phyloP scores from a whole-genome alignment of 2,113 vertebrate genomes.

The Caranx melampygus region DNA sequence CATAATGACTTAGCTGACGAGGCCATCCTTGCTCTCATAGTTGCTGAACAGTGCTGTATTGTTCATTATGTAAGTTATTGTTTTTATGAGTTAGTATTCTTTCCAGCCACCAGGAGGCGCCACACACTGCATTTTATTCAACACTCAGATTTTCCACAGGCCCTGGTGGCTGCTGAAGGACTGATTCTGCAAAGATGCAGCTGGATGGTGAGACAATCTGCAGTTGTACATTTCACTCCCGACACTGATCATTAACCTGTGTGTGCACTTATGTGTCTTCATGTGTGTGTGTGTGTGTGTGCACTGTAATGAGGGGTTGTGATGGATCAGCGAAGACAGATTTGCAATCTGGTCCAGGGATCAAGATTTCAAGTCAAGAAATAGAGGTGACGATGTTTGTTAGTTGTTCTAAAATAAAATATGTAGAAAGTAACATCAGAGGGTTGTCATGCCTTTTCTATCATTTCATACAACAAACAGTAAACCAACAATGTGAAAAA shows the following conservation, averaged over 20 bases:
- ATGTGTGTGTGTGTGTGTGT: neutral
- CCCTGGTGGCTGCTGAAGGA: constrained; percentile 12
- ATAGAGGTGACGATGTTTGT: constrained; percentile 17
- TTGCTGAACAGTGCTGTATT: neutral
- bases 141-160: neutral
- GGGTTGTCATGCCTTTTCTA: neutral
- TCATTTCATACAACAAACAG: too few relatives aligned
- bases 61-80: constrained; percentile 3
- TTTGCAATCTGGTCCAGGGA: neutral
- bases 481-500: too few relatives aligned
- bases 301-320: neutral
- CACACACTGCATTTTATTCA: neutral
- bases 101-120: constrained; percentile 55
- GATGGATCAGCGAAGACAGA: neutral
- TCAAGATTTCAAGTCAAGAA: neutral
- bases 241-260: constrained; percentile 16
- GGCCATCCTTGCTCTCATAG: neutral
- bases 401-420: constrained; percentile 47
- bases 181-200: constrained; percentile 20
- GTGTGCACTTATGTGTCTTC: constrained; percentile 3
- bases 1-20: neutral
- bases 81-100: constrained; percentile 12
- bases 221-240: constrained; percentile 1
- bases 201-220: neutral
- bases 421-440: neutral